Evolutionary conservation across 2,113 vertebrate species (phyloP), one percentile per base, ranked within the genome.

Genomic region (Martes martes): DNA sequence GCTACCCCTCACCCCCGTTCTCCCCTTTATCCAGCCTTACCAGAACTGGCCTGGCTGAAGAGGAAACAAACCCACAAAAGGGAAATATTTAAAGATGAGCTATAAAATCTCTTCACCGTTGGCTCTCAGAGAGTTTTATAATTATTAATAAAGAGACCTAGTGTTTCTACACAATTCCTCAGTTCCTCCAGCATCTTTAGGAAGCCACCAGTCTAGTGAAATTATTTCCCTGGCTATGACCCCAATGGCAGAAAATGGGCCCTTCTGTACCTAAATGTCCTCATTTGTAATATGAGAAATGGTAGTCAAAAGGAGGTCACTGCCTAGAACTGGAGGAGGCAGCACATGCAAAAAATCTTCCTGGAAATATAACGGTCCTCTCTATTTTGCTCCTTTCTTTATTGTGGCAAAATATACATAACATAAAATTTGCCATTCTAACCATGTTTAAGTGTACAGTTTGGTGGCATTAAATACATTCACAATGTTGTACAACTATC

Each of bases 11-110:
- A 98, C 96, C 31, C 42, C 69, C 0, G 0, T 9, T 99, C 98
- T 99, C 94, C 98, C 99, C 96, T 98, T 98, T 57, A 98, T 99
- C 98, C 99, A 99, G 97, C 97, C 99, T 57, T 99, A 99, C 23
- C 97, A 96, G 84, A 98, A 98, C 95, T 97, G 99, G 73, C 97
- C 98, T 95, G 92, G 96, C 28, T 99, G 90, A 99, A 98, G 89
- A 98, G 84, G 5, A 98, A 99, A 96, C 86, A 99, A 89, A 97
- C 73, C 5, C 96, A 98, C 95, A 99, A 99, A 98, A 99, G 98
- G 98, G 98, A 99, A 96, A 98, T 99, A 76, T 84, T 99, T 50
- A 98, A 99, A 97, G 99, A 99, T 23, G 98, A 98, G 33, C 93
- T 99, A 39, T 98, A 98, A 97, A 99, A 99, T 96, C 97, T 98